phyloP scores from a whole-genome alignment of 2,797 vertebrate genomes.

The Cossypha polioptera region DNA sequence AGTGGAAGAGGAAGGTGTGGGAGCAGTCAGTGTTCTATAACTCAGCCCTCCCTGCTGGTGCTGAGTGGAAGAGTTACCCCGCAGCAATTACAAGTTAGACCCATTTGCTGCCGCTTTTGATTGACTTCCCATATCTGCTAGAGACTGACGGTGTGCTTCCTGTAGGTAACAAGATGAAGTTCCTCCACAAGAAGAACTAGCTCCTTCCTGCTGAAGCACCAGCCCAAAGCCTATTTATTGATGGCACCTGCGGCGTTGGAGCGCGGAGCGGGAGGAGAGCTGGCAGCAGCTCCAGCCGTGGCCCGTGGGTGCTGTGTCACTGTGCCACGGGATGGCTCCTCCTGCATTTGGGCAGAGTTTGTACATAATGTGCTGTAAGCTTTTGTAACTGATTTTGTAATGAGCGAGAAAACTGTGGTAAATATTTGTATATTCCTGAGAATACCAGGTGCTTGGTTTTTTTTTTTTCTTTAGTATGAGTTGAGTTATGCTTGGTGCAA shows the following conservation, averaged over 20 bases:
- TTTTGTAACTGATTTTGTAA: conserved; percentile 81
- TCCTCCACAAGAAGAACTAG: conserved; percentile 98
- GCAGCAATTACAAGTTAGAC: neutral
- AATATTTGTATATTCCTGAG: conserved; percentile 84
- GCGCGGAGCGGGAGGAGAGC: neutral
- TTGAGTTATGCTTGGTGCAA: conserved; percentile 82
- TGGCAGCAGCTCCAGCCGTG: neutral
- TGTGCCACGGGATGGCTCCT: neutral
- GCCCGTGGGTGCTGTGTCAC: neutral
- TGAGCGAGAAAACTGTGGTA: conserved; percentile 80
- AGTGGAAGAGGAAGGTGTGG: neutral
- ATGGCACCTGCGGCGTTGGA: neutral
- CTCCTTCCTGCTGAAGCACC: neutral
- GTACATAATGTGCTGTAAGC: conserved; percentile 93
- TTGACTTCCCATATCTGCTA: neutral
- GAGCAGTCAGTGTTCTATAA: neutral
- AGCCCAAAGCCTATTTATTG: neutral
- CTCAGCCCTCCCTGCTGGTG: neutral
- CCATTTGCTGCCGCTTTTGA: neutral
- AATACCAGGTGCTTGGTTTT: conserved; percentile 74
- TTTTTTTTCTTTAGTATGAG: conserved; percentile 56
- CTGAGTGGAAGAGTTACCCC: neutral
- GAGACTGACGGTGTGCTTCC: neutral
- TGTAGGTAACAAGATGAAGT: conserved; percentile 98
- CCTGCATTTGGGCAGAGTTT: conserved; percentile 66